Base-by-base conservation (phyloP, 1,140 invertebrate species). In the Drosophila leontia region DNA sequence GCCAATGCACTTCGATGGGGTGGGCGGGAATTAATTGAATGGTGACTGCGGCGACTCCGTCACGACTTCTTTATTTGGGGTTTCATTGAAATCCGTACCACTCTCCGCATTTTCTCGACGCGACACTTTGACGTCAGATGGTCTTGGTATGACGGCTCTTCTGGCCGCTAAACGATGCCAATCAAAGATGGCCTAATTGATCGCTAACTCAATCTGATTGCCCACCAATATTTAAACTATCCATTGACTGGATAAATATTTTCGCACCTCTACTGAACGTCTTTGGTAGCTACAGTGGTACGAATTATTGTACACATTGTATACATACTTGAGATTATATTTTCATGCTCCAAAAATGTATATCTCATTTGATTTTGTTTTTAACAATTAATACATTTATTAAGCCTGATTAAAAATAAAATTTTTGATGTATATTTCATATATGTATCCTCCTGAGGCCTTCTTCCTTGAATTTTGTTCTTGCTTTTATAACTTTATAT, bases 191-290 rank as follows among this genome's bases (percentile, higher is more conserved):
- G 42, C 44, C 64, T 68, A 75, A 75, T 69, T 68, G 67, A 51
- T 50, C 59, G 67, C 76, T 85, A 87, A 85, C 70, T 86, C 19
- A 60, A 75, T 62, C 78, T 53, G 74, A 87, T 87, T 80, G 70
- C 47, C 65, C 63, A 29, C 59, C 71, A 86, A 86, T 77, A 86
- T 87, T 83, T 80, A 42, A 59, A 41, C 60, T 37, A 59, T 32
- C 51, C 47, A 79, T 86, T 87, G 50, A 72, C 44, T 42, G 57
- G 41, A 35, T 75, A 79, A 83, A 70, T 55, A 71, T 65, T 82
- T 86, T 86, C 59, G 71, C 83, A 86, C 82, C 75, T 79, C 44
- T 64, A 35, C 57, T 41, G 68, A 32, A 59, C 55, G 50, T 35
- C 29, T 34, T 42, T 50, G 71, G 39, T 35, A 37, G 35, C 17